phyloP scores from a whole-genome alignment of 2,888 invertebrate species.

The Morpho deidamia region DNA sequence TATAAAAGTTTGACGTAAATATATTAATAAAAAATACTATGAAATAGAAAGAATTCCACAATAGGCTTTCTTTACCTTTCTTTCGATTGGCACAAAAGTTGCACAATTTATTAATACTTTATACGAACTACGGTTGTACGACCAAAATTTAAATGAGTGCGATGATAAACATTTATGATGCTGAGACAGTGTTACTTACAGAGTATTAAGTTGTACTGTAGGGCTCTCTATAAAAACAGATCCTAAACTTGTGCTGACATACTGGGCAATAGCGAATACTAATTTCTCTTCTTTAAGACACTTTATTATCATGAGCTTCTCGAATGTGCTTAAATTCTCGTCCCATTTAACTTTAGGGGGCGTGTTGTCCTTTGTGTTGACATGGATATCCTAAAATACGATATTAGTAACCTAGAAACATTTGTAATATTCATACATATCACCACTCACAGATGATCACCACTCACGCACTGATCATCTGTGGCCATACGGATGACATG shows the following conservation, averaged over 20 bases:
- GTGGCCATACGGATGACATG: too few relatives aligned
- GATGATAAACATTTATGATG: background rate
- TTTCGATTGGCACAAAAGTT: too few relatives aligned
- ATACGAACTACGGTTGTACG: too few relatives aligned
- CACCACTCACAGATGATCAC: too few relatives aligned
- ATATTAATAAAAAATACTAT: too few relatives aligned
- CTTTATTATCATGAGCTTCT: conserved; percentile 89
- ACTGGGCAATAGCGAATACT: conserved; percentile 88
- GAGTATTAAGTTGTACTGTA: conserved; percentile 81
- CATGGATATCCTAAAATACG: conserved; percentile 73
- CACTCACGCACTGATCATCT: too few relatives aligned
- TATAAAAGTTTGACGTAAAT: too few relatives aligned
- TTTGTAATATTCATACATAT: background rate
- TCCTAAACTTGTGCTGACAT: conserved; percentile 87
- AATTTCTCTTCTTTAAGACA: conserved; percentile 88
- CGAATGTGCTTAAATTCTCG: conserved; percentile 80
- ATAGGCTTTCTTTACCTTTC: too few relatives aligned
- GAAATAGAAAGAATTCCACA: too few relatives aligned
- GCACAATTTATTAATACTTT: too few relatives aligned
- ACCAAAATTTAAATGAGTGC: background rate
- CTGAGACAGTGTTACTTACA: conserved; percentile 62
- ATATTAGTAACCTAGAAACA: background rate
- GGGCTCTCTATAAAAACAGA: conserved; percentile 90
- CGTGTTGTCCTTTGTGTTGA: conserved; percentile 54
- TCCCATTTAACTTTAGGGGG: conserved; percentile 79